phyloP scores from a whole-genome alignment of 2,113 vertebrate species.

The Delphinus delphis region DNA sequence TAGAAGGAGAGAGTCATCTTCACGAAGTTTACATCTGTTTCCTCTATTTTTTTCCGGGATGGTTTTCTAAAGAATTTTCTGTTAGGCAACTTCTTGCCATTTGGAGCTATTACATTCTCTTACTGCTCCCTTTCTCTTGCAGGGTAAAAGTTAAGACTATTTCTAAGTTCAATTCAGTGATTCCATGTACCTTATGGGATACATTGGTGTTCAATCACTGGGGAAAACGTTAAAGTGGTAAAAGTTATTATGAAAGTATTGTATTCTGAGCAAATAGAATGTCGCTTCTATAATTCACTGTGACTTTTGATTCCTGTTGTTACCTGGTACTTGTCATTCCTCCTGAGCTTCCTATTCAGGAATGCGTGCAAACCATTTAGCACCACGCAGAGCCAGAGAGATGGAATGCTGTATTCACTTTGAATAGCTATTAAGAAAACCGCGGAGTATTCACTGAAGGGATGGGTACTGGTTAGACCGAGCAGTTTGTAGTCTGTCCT shows the following conservation, averaged over 20 bases:
- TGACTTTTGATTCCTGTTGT: constrained; percentile 79
- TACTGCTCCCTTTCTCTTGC: constrained; percentile 51
- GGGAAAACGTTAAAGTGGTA: constrained; percentile 70
- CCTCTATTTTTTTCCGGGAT: not conserved
- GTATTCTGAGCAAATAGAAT: constrained; percentile 69
- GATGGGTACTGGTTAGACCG: constrained; percentile 36
- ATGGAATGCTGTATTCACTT: constrained; percentile 66
- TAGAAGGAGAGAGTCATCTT: constrained; percentile 33
- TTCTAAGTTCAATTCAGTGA: constrained; percentile 70
- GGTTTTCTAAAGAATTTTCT: constrained; percentile 66
- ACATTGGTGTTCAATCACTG: constrained; percentile 68
- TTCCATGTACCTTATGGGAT: constrained; percentile 65
- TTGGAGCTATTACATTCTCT: not conserved
- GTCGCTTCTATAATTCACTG: constrained; percentile 56
- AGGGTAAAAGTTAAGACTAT: constrained; percentile 64
- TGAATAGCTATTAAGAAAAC: constrained; percentile 67
- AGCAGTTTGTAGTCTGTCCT: not conserved
- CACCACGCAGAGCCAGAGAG: constrained; percentile 59
- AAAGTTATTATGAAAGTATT: constrained; percentile 72
- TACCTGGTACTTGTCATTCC: constrained; percentile 77
- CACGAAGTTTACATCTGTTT: constrained; percentile 52
- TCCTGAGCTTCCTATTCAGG: constrained; percentile 74
- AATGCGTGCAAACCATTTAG: constrained; percentile 73
- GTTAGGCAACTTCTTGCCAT: not conserved
- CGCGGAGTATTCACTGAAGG: constrained; percentile 7